Base-by-base conservation (phyloP, 2,888 invertebrate genomes). In the Baccha elongata region DNA sequence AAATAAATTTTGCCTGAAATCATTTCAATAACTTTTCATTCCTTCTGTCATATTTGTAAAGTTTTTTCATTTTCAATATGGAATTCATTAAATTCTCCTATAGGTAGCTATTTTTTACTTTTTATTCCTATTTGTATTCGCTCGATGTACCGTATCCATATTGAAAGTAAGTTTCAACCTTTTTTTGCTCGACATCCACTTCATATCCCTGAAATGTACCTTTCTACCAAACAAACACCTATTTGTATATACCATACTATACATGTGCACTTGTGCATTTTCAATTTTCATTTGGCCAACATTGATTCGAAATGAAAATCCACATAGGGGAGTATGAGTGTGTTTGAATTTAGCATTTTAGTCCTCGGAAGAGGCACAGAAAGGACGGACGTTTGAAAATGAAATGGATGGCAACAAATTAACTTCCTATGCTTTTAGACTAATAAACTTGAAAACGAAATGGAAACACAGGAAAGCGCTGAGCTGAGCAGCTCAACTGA, bases 391-490 rank as follows among this genome's bases (percentile, higher is more conserved):
- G 15, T 55, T 68, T 35, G 44, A 44, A 68, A 68, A 68, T 46
- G 73, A 55, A 55, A 55, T 50, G 55, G 53, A 52, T 29, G 78
- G 72, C 52, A 64, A 42, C 71, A 78, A 72, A 79, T 79, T 72
- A 72, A 79, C 72, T 72, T 37, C 37, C 52, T 46, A 52, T 53
- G 78, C 72, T 67, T 79, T 79, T 72, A 79, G 64, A 73, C 67
- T 79, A 73, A 79, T 79, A 73, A 79, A 73, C 65, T 73, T 46
- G 62, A 62, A 58, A 73, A 73, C 46, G 46, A 79, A 79, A 73
- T 52, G 72, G 60, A 67, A n/a, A 67, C 46, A 37, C 42, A 40
- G 55, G n/a, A 48, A 26, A 53, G 6, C 19, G 11, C 21, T 5
- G 32, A 29, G 19, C 29, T 50, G 8, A 40, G 19, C 15, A 46